Percentiles rank a stretch among this genome's conserved stretches.
Conservation (phyloP, 2,888 invertebrate species). For the Acronicta aceris region DNA sequence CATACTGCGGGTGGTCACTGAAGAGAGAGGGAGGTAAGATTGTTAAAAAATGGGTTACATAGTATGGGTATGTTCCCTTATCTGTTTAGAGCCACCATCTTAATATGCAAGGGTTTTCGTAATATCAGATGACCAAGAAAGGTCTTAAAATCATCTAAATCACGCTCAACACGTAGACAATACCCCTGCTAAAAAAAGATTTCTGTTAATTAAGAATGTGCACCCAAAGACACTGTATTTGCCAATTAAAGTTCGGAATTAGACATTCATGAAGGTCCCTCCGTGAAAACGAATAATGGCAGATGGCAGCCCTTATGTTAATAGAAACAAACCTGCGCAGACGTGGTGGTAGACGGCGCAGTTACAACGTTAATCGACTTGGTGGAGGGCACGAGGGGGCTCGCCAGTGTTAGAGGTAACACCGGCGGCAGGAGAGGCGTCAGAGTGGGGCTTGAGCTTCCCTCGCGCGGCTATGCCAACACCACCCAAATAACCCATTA, state of each 20-base stretch:
- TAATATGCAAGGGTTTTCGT: constrained; percentile 8
- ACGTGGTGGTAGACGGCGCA: constrained; percentile 58
- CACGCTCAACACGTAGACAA: constrained; percentile 7
- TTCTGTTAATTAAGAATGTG: background rate
- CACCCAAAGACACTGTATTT: constrained; percentile 7
- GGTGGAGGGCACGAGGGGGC: constrained; percentile 61
- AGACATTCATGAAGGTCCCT: background rate
- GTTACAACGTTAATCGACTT: constrained; percentile 67
- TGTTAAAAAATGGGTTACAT: too few species aligned
- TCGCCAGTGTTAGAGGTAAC: constrained; percentile 65
- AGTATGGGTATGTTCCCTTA: too few species aligned
- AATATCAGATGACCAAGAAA: constrained; percentile 3
- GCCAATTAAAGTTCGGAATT: constrained; percentile 13
- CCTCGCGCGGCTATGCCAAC: constrained; percentile 68
- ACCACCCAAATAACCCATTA: constrained; percentile 54
- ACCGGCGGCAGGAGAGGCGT: constrained; percentile 76
- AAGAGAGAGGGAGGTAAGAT: too few species aligned
- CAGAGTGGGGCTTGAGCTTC: constrained; percentile 69
- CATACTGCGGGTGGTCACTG: too few species aligned
- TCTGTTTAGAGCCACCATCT: constrained; percentile 53
- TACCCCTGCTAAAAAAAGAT: constrained; percentile 12
- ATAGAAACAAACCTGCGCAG: constrained; percentile 70
- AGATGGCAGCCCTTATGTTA: constrained; percentile 52
- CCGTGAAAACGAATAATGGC: constrained; percentile 5
- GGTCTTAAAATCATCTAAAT: constrained; percentile 18